A percentile compares a stretch with the other conserved stretches of the same genome.
Evolutionary conservation across 2,888 invertebrate genomes (phyloP).

Genomic region (Dendrolimus houi): DNA sequence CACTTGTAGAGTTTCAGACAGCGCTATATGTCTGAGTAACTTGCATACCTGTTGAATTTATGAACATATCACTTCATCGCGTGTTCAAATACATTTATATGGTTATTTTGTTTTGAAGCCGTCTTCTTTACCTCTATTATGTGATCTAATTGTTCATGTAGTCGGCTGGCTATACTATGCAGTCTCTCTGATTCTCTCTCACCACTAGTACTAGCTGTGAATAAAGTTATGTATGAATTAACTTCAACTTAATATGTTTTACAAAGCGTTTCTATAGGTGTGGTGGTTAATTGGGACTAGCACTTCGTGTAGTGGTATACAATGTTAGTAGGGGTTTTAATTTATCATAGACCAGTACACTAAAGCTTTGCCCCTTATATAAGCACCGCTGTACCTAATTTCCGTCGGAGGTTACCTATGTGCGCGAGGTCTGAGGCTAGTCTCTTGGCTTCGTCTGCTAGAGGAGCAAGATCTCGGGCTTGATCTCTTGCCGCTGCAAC

Average conservation of each 20-base stretch:
- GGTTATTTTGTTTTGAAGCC: background rate
- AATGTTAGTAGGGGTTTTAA: background rate
- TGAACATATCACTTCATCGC: background rate
- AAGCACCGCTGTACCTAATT: conserved; percentile 47
- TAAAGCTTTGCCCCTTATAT: conserved; percentile 15
- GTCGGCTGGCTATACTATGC: conserved; percentile 94
- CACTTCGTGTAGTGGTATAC: conserved; percentile 2
- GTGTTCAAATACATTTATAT: background rate
- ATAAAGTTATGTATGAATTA: background rate
- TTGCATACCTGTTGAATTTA: conserved; percentile 87
- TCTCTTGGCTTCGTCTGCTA: conserved; percentile 62
- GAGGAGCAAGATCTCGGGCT: conserved; percentile 59
- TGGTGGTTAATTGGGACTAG: background rate
- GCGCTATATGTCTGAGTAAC: conserved; percentile 95
- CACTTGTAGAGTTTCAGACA: conserved; percentile 95
- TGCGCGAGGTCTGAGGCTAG: conserved; percentile 67
- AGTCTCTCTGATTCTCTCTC: conserved; percentile 87
- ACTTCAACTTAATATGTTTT: background rate
- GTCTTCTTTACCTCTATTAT: conserved; percentile 88
- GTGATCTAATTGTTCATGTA: conserved; percentile 98
- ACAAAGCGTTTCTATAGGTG: background rate
- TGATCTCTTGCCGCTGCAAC: conserved; percentile 78
- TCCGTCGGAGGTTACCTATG: conserved; percentile 64
- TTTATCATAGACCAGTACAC: background rate
- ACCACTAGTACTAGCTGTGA: conserved; percentile 76